Percentiles rank a stretch among this genome's conserved stretches.
These are phyloP conservation scores for Lagodon rhomboides DNA, from an alignment of 2,797 vertebrate species.

Conservation along the genomic window DNA sequence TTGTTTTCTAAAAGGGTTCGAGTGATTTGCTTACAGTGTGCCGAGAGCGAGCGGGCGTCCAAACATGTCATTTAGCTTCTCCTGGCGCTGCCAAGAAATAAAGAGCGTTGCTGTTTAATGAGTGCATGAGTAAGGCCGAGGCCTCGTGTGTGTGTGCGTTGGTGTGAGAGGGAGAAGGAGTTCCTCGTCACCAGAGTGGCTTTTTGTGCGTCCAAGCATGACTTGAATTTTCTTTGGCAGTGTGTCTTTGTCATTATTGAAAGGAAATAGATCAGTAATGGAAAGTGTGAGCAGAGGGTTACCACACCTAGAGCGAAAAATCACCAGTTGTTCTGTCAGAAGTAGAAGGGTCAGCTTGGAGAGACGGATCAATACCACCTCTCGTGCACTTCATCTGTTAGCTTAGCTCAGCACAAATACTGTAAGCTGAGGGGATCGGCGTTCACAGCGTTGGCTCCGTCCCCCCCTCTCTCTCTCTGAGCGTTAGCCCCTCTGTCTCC, in stretches of 20 bases:
- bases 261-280: slow-evolving; percentile 40
- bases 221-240: slow-evolving; percentile 40
- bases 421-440: not conserved
- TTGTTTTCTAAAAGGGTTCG: slow-evolving; percentile 24
- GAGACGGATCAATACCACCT: not conserved
- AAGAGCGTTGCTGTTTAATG: slow-evolving; percentile 48
- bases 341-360: not conserved
- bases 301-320: slow-evolving; percentile 21
- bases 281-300: slow-evolving; percentile 49
- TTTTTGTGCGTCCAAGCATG: slow-evolving; percentile 29
- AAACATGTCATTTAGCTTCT: slow-evolving; percentile 53
- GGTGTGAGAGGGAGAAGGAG: slow-evolving; percentile 5
- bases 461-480: slow-evolving; percentile 1
- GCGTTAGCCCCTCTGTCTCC: slow-evolving; percentile 40
- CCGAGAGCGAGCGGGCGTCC: slow-evolving; percentile 19
- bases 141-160: not conserved
- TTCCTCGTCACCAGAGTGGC: slow-evolving; percentile 21
- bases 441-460: not conserved
- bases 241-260: slow-evolving; percentile 42
- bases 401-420: slow-evolving; percentile 6
- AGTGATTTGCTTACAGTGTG: slow-evolving; percentile 39
- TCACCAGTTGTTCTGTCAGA: not conserved
- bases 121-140: slow-evolving; percentile 43
- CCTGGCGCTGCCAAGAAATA: slow-evolving; percentile 52
- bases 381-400: not conserved